phyloP scores from a whole-genome alignment of 2,888 invertebrate genomes.

The Drosophila birchii region DNA sequence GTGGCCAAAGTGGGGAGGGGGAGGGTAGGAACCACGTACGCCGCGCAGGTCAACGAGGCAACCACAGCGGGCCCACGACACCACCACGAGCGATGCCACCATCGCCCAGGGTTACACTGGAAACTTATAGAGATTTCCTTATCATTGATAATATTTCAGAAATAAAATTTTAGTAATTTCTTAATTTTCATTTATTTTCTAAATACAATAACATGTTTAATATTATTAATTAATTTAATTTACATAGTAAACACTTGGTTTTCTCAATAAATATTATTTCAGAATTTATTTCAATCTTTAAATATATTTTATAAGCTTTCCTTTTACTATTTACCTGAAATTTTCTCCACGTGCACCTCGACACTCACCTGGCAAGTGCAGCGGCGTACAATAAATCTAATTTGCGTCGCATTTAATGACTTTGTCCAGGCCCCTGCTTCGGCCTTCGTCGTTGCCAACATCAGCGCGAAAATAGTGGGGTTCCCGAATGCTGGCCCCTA shows the following conservation, averaged over 20 bases:
- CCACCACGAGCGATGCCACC: slow-evolving; percentile 9
- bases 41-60: slow-evolving; percentile 55
- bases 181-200: background rate
- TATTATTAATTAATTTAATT: background rate
- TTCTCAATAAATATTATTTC: background rate
- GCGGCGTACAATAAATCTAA: slow-evolving; percentile 83
- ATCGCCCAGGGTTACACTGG: slow-evolving; percentile 7
- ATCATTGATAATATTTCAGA: too few relatives aligned
- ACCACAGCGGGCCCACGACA: slow-evolving; percentile 26
- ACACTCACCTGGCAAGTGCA: slow-evolving; percentile 73
- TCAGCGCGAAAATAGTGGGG: slow-evolving; percentile 66
- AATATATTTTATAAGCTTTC: background rate
- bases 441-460: slow-evolving; percentile 37
- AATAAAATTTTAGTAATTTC: background rate
- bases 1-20: slow-evolving; percentile 11
- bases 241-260: background rate
- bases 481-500: slow-evolving; percentile 50
- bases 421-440: slow-evolving; percentile 75
- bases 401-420: slow-evolving; percentile 84
- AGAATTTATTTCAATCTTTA: background rate
- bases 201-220: background rate
- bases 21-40: slow-evolving; percentile 31
- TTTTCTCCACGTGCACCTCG: slow-evolving; percentile 4
- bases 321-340: background rate
- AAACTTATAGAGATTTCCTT: background rate